Conservation (phyloP, 2,113 vertebrate species). For the Pelvicachromis taeniatus region DNA sequence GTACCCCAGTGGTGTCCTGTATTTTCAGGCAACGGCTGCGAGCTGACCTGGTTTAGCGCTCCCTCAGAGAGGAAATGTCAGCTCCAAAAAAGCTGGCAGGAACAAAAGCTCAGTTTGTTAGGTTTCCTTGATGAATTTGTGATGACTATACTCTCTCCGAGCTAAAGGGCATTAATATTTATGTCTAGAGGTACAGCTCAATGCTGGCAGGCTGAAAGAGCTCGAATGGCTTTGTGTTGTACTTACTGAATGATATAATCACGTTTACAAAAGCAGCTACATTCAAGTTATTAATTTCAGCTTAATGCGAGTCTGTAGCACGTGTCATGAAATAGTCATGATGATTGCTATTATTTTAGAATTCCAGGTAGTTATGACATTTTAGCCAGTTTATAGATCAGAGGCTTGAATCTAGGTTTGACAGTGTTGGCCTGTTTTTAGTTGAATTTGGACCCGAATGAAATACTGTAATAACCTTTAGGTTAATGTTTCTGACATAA, state of each 20-base stretch:
- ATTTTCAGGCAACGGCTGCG: constrained; percentile 9
- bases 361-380: neutral
- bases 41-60: constrained; percentile 40
- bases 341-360: neutral
- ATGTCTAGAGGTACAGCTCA: neutral
- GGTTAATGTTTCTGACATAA: neutral
- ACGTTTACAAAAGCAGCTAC: neutral
- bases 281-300: neutral
- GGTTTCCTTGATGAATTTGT: constrained; percentile 28
- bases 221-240: neutral
- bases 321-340: neutral
- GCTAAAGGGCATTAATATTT: constrained; percentile 19
- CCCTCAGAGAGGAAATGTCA: constrained; percentile 33
- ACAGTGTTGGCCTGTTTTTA: neutral
- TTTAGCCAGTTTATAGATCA: neutral
- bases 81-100: neutral
- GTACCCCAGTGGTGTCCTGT: constrained; percentile 1
- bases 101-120: constrained; percentile 26
- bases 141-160: constrained; percentile 21
- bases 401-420: neutral
- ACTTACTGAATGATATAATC: neutral
- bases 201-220: neutral
- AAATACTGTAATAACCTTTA: neutral
- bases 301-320: rapidly evolving
- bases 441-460: neutral